A percentile compares a stretch with the other conserved stretches of the same genome.
phyloP scores from a whole-genome alignment of 2,888 invertebrate genomes.

The Aspidiotus destructor region DNA sequence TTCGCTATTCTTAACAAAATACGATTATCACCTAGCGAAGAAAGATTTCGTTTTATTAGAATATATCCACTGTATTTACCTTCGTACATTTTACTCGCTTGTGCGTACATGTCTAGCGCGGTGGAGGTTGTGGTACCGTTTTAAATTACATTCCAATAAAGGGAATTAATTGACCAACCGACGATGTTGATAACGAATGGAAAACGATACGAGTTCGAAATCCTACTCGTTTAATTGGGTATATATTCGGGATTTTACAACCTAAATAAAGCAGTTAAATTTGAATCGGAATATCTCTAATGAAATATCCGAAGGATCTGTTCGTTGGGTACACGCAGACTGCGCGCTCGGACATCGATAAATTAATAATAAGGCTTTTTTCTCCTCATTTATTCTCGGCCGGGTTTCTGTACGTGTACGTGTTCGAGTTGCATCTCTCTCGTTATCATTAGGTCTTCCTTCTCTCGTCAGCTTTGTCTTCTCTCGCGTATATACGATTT shows the following conservation, averaged over 20 bases:
- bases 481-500: not conserved
- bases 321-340: slow-evolving; percentile 1
- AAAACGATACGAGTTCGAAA: slow-evolving; percentile 28
- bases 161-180: slow-evolving; percentile 28
- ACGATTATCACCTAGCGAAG: slow-evolving; percentile 16
- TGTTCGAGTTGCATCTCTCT: not conserved
- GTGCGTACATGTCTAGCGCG: not conserved
- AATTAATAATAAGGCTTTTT: slow-evolving; percentile 4
- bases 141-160: slow-evolving; percentile 32
- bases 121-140: slow-evolving; percentile 10
- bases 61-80: not conserved
- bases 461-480: not conserved
- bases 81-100: not conserved
- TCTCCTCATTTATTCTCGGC: not conserved
- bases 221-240: slow-evolving; percentile 26
- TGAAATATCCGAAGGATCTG: slow-evolving; percentile 25
- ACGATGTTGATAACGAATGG: slow-evolving; percentile 27
- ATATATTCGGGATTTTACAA: slow-evolving; percentile 26
- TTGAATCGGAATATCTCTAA: slow-evolving; percentile 26
- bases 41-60: slow-evolving; percentile 23
- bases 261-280: slow-evolving; percentile 32
- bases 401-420: not conserved
- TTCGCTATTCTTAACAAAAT: slow-evolving; percentile 15
- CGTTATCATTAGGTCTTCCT: not conserved
- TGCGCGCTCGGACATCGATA: not conserved